phyloP scores from a whole-genome alignment of 2,888 invertebrate genomes.

The Heliconius cydno region DNA sequence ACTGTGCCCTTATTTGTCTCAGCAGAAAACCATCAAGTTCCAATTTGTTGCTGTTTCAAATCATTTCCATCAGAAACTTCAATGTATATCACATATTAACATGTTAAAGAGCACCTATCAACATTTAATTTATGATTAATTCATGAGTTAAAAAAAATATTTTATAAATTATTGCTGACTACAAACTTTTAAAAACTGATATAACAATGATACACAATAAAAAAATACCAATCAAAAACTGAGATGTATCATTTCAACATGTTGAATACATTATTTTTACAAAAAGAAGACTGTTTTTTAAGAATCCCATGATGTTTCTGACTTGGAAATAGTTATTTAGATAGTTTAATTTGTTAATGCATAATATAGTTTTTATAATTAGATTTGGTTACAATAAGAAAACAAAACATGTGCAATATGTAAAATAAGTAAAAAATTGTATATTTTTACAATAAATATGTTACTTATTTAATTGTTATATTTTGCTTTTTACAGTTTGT shows the following conservation, averaged over 20 bases:
- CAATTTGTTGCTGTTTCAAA: constrained; percentile 75
- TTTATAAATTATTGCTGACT: background rate
- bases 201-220: background rate
- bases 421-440: background rate
- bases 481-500: background rate
- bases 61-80: constrained; percentile 22
- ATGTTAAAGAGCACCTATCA: background rate
- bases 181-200: background rate
- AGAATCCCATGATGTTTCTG: background rate
- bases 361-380: constrained; percentile 2
- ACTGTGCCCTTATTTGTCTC: constrained; percentile 65
- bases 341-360: background rate
- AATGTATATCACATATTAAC: background rate
- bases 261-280: background rate
- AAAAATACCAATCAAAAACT: background rate
- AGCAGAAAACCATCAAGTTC: constrained; percentile 66
- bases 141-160: background rate
- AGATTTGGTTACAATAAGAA: background rate
- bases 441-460: background rate
- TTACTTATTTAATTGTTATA: background rate
- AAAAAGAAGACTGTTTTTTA: background rate
- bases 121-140: no score
- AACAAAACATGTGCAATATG: constrained; percentile 5
- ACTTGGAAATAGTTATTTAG: background rate
- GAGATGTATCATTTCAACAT: background rate